phyloP scores from a whole-genome alignment of 2,113 vertebrate species.

The Rana temporaria region DNA sequence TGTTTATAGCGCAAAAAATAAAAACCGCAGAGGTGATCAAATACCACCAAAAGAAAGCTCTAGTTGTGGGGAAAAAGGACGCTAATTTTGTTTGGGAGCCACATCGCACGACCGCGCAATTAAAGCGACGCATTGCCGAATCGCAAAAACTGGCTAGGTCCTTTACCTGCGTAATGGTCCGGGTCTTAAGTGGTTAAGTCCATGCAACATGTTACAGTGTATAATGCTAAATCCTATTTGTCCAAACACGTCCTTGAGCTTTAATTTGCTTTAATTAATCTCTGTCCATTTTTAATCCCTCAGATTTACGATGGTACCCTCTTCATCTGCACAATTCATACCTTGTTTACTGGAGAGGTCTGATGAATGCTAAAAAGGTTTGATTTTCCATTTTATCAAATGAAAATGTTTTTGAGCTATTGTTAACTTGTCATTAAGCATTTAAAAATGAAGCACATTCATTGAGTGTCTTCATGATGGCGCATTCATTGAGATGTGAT shows the following conservation, averaged over 20 bases:
- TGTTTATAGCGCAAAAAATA: too few species aligned
- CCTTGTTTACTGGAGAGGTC: slow-evolving; percentile 40
- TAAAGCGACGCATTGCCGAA: too few species aligned
- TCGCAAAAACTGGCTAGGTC: too few species aligned
- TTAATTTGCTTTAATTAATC: slow-evolving; percentile 20
- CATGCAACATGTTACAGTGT: not conserved
- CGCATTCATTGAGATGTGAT: slow-evolving; percentile 46
- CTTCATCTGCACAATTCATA: slow-evolving; percentile 28
- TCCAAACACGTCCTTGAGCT: slow-evolving; percentile 38
- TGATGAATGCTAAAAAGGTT: slow-evolving; percentile 41
- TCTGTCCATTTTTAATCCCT: slow-evolving; percentile 24
- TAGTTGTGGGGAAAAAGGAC: too few species aligned
- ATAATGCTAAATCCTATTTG: slow-evolving; percentile 11
- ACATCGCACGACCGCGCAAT: too few species aligned
- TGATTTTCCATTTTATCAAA: slow-evolving; percentile 42
- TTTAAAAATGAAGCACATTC: slow-evolving; percentile 49
- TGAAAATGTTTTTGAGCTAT: slow-evolving; percentile 49
- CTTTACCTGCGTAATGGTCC: too few species aligned
- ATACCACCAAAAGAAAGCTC: too few species aligned
- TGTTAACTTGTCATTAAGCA: slow-evolving; percentile 47
- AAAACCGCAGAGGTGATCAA: too few species aligned
- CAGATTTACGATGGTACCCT: slow-evolving; percentile 29
- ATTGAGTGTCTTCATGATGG: slow-evolving; percentile 44
- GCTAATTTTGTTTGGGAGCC: too few species aligned
- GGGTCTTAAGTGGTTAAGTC: too few species aligned